Percentiles rank a stretch among this genome's conserved stretches.
phyloP scores from a whole-genome alignment of 2,113 vertebrate genomes.

The Phalacrocorax carbo region DNA sequence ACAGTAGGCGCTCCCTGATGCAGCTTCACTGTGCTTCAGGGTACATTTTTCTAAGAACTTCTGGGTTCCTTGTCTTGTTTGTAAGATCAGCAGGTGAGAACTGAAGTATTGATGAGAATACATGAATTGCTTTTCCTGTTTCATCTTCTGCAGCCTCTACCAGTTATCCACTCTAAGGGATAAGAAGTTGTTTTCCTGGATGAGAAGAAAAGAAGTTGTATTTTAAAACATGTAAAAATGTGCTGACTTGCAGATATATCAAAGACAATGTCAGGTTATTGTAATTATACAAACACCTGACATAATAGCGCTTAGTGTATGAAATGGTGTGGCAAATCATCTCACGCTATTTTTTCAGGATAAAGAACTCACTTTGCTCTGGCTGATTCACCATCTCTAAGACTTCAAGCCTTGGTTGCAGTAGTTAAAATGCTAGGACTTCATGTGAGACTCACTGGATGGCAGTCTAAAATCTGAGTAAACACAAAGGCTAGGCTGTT shows the following conservation, averaged over 20 bases:
- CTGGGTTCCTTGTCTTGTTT: background rate
- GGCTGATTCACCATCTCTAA: background rate
- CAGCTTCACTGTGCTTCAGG: background rate
- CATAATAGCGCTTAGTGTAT: background rate
- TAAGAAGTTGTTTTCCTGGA: background rate
- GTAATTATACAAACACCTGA: background rate
- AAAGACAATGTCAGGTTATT: background rate
- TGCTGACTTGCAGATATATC: background rate
- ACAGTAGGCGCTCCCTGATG: background rate
- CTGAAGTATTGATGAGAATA: background rate
- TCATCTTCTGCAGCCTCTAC: background rate
- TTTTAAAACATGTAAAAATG: background rate
- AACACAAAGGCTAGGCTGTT: background rate
- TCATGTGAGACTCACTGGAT: background rate
- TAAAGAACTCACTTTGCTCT: background rate
- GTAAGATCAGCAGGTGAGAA: background rate
- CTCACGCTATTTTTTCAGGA: background rate
- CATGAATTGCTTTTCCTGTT: background rate
- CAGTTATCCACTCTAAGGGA: background rate
- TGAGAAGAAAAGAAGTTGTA: background rate
- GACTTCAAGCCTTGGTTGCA: background rate
- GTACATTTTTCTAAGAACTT: background rate
- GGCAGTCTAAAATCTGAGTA: background rate
- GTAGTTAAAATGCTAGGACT: background rate
- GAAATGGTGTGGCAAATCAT: background rate